These are phyloP conservation scores for Zapus hudsonius DNA, from an alignment of 2,113 vertebrate species.

Conservation along the genomic window DNA sequence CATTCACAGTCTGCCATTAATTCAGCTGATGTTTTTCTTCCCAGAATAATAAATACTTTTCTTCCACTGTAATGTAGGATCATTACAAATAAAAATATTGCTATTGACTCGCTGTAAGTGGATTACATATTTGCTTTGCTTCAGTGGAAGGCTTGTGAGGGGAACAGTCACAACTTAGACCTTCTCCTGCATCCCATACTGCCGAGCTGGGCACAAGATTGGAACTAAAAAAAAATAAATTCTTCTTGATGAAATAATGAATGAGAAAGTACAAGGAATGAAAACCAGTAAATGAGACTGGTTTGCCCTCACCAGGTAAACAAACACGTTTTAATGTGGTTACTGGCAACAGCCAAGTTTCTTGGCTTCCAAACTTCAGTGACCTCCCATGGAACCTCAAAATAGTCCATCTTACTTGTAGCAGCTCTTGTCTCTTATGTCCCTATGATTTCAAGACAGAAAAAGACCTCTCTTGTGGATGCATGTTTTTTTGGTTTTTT, in stretches of 20 bases:
- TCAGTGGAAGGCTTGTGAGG: conserved; percentile 20
- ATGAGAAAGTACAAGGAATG: conserved; percentile 25
- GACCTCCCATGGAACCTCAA: not conserved
- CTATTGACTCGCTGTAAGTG: conserved; percentile 48
- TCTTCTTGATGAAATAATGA: conserved; percentile 47
- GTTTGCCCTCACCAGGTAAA: not conserved
- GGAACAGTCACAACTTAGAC: not conserved
- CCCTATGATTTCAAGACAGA: not conserved
- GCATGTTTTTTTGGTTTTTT: not conserved
- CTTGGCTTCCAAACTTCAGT: not conserved
- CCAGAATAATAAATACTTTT: conserved; percentile 61
- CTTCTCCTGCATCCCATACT: conserved; percentile 29
- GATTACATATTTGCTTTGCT: conserved; percentile 62
- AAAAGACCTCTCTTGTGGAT: not conserved
- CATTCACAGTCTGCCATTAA: conserved; percentile 10
- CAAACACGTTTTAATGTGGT: conserved; percentile 44
- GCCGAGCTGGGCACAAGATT: not conserved
- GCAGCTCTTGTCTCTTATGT: not conserved
- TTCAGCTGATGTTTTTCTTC: conserved; percentile 29
- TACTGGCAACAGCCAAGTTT: not conserved
- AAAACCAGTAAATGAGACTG: conserved; percentile 24
- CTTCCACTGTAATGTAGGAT: conserved; percentile 36
- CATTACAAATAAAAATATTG: conserved; percentile 63
- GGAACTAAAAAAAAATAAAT: conserved; percentile 36
- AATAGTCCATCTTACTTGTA: not conserved